Evolutionary conservation across 2,113 vertebrate genomes (phyloP), one percentile per base, ranked within the genome.

Genomic region (Marmota flaviventris): DNA sequence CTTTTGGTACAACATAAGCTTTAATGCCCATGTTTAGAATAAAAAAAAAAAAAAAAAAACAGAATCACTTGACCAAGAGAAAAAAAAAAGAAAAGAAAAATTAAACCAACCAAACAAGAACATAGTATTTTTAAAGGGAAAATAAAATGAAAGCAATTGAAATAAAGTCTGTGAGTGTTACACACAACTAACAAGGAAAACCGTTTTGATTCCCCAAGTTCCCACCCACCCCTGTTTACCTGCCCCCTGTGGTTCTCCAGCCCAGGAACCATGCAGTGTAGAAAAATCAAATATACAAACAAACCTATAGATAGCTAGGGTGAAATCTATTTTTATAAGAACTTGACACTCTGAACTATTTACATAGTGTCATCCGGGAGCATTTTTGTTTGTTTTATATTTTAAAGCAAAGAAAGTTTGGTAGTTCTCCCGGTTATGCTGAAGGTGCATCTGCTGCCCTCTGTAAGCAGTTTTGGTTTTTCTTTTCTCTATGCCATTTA

Each of bases 281-380:
- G 98, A 98, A 99, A 99, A 99, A 98, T 98, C 98, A 98, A 99
- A 99, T 99, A 98, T 99, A 99, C 98, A 99, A 99, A 99, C 98
- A 98, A 98, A 98, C 98, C 98, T 99, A 98, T 98, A 97, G 92
- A 97, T 97, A 98, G 98, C 98, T 98, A 98, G 98, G 98, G 97
- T 96, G 98, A 98, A 98, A 98, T 98, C 98, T 98, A 98, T 98
- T 98, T 98, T 96, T 97, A 98, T 98, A 98, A 99, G 98, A 99
- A 98, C 98, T 97, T 20, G 29, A 98, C 98, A 98, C 97, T 97
- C 96, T 96, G 95, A 91, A 96, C 98, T 99, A 99, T 99, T 98
- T 99, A 99, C 98, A 99, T 45, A 45, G 45, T 45, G 45, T 45
- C 45, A 45, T 56, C 77, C 96, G 97, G 98, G 98, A 98, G 98